Base-by-base conservation (phyloP, 2,113 vertebrate genomes). In the Pithys albifrons region DNA sequence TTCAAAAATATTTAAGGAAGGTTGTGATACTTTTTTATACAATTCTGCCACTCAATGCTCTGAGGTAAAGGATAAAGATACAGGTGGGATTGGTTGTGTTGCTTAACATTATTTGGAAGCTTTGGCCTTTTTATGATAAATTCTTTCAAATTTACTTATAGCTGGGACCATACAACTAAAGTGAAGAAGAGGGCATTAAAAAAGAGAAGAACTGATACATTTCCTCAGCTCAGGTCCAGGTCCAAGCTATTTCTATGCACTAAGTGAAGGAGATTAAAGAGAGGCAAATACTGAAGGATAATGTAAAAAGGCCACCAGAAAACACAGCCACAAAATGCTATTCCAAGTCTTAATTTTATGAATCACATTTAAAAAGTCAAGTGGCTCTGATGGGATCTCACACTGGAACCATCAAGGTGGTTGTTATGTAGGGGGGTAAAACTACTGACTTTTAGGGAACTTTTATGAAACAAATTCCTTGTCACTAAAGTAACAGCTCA, bases 51-150 rank as follows among this genome's bases (percentile, higher is more conserved):
- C 22, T 65, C 0, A 0, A n/a, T 10, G 37, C 59, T 35, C 9
- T 25, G 35, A 22, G 6, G 7, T 3, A 29, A 54, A 33, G 43
- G 19, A 22, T 29, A 15, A 31, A 31, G 27, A 22, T 0, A 27
- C 4, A 23, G 13, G 12, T 39, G 52, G 43, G 43, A 48, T 61
- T 12, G 46, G 31, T 10, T 0, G 0, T 2, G 3, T 20, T 45
- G 20, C 35, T 54, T 24, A 19, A 48, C 0, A 7, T 14, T 29
- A 39, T 62, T 62, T 46, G 9, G 7, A 67, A 49, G 24, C 35
- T 83, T 49, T 10, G 31, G n/a, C 10, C 49, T 82, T 82, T 33
- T 14, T 15, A 11, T 3, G 3, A 24, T 12, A 37, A 61, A 39
- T 35, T 48, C 15, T 54, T 72, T 24, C 20, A 15, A 24, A 8